These are phyloP conservation scores for Scaptomyza caliginosa DNA, from an alignment of 2,888 invertebrate species.

Conservation along the genomic window DNA sequence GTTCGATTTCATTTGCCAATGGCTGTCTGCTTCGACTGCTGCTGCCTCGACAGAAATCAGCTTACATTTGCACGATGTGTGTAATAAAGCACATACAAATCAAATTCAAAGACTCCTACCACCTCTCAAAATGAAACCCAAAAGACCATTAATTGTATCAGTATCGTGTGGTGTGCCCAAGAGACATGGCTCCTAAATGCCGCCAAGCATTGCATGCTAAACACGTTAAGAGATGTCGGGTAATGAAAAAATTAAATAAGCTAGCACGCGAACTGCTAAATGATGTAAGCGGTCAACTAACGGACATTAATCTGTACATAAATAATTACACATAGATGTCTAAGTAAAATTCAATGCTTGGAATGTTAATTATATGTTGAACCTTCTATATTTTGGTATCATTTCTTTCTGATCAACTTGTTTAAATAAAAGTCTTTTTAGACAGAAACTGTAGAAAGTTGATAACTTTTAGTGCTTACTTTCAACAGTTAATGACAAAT, in stretches of 20 bases:
- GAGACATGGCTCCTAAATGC: slow-evolving; percentile 22
- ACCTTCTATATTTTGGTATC: too few relatives aligned
- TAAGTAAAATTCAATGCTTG: background rate
- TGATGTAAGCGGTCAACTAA: slow-evolving; percentile 48
- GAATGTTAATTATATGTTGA: background rate
- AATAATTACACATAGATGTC: background rate
- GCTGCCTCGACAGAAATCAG: slow-evolving; percentile 55
- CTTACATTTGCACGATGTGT: slow-evolving; percentile 30
- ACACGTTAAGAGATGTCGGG: slow-evolving; percentile 49
- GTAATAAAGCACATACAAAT: slow-evolving; percentile 62
- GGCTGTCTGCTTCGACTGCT: slow-evolving; percentile 20
- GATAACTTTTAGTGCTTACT: too few relatives aligned
- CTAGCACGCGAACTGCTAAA: slow-evolving; percentile 57
- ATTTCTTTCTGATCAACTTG: too few relatives aligned
- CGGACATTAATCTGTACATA: slow-evolving; percentile 18
- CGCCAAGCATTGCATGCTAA: slow-evolving; percentile 55
- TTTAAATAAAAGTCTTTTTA: too few relatives aligned
- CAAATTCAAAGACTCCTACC: slow-evolving; percentile 42
- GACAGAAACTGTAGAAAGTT: background rate
- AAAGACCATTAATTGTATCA: slow-evolving; percentile 69
- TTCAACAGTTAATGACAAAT: background rate
- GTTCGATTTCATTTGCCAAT: slow-evolving; percentile 65
- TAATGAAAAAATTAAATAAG: slow-evolving; percentile 77
- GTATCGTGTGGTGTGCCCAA: slow-evolving; percentile 35
- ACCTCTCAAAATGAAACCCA: slow-evolving; percentile 8